Conservation (phyloP, 2,113 vertebrate species). For the Paralichthys olivaceus region DNA sequence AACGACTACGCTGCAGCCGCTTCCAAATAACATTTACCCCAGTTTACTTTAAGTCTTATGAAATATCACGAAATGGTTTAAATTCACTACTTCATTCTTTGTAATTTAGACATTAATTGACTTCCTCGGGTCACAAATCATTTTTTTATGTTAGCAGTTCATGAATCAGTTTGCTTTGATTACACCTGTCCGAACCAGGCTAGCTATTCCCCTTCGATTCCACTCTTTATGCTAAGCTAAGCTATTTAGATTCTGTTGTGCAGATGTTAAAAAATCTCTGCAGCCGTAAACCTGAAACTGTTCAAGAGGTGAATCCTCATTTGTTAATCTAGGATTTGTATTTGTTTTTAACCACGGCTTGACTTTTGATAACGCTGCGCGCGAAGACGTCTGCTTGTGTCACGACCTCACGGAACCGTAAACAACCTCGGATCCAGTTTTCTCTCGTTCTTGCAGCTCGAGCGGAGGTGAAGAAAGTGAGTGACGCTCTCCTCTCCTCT, state of each 20-base stretch:
- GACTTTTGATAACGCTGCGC: not conserved
- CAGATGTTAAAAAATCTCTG: not conserved
- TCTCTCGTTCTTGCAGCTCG: conserved; percentile 8
- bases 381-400: not conserved
- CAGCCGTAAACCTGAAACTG: no score
- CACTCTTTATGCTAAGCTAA: not conserved
- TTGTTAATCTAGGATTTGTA: not conserved
- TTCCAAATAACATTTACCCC: not conserved
- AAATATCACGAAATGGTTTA: no score
- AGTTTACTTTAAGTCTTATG: no score
- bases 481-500: conserved; percentile 43
- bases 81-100: no score
- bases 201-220: not conserved
- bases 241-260: not conserved
- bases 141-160: no score
- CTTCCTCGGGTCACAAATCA: no score
- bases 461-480: conserved; percentile 34
- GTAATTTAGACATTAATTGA: no score
- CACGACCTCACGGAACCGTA: not conserved
- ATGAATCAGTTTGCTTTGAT: no score
- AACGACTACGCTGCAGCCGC: not conserved
- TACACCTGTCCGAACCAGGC: not conserved
- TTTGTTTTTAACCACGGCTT: not conserved
- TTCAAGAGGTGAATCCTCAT: not conserved
- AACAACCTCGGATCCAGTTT: not conserved